These are phyloP conservation scores for Procambarus clarkii DNA, from an alignment of 1,140 invertebrate species.

Conservation along the genomic window DNA sequence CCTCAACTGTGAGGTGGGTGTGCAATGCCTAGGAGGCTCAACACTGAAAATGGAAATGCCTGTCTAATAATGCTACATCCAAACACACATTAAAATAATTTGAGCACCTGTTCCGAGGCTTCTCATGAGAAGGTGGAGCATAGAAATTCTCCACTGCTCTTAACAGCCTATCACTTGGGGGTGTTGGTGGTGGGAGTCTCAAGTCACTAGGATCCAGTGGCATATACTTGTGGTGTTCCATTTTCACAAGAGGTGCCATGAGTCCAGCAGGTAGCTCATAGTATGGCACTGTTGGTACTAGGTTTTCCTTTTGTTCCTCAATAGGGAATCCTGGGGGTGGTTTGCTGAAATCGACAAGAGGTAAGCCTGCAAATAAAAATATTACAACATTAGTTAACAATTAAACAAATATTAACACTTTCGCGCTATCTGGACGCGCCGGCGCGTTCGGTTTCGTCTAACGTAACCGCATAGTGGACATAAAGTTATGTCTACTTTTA, in stretches of 20 bases:
- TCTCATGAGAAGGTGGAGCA: constrained; percentile 92
- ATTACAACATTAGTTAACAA: not conserved
- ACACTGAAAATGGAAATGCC: too few species aligned
- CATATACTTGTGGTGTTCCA: constrained; percentile 93
- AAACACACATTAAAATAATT: too few species aligned
- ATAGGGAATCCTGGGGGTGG: constrained; percentile 86
- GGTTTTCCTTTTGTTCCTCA: constrained; percentile 77
- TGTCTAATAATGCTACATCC: too few species aligned
- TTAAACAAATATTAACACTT: too few species aligned
- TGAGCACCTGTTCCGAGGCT: constrained; percentile 91
- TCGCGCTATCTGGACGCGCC: too few species aligned
- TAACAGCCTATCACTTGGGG: constrained; percentile 92
- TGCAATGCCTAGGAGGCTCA: too few species aligned
- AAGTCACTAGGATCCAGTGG: constrained; percentile 93
- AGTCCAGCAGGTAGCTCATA: constrained; percentile 91
- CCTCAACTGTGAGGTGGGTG: too few species aligned
- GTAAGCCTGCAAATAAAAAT: constrained; percentile 67
- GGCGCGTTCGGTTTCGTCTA: too few species aligned
- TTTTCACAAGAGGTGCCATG: constrained; percentile 74
- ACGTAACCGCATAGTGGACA: too few species aligned
- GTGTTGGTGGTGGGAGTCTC: constrained; percentile 92
- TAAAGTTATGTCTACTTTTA: too few species aligned
- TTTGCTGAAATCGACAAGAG: constrained; percentile 87
- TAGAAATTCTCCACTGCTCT: constrained; percentile 97
- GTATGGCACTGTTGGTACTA: constrained; percentile 94